Base-by-base conservation (phyloP, 2,888 invertebrate genomes). In the Phragmatobia fuliginosa region DNA sequence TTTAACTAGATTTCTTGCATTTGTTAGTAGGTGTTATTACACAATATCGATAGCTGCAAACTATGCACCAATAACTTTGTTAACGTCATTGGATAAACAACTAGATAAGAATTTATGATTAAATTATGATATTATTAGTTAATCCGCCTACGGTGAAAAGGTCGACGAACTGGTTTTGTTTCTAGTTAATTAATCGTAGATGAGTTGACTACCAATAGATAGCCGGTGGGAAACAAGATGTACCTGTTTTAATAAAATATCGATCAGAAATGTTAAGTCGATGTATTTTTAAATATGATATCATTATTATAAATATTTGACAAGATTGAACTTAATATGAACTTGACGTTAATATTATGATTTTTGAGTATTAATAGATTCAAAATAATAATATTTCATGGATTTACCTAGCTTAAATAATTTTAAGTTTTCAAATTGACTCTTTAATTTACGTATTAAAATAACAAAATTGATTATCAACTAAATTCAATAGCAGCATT, bases 101-200 rank as follows among this genome's bases (percentile, higher is more conserved):
- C 25, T 3, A 52, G 49, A 49, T 8, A 33, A 45, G 31, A 11
- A 33, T 52, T 31, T 36, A 31, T 41, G 32, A n/a, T 59, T n/a
- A 59, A 45, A 64, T 33, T 36, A 60, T 58, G 31, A 58, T 65
- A 73, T 74, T 33, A 18, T 74, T 68, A 21, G n/a, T n/a, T 63
- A 36, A 60, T 45, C 72, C 67, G 61, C 63, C 59, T 61, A 73
- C 65, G 71, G 28, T 45, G 58, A 63, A 25, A 60, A 66, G 79
- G 74, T 79, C 75, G 68, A 73, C 73, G 81, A 78, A 76, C 83
- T 79, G 63, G 72, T 75, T 77, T 68, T 65, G 62, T 70, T 64
- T 72, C 65, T 62, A 70, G 76, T 81, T 75, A 75, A 76, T 78
- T 75, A 68, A 77, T 74, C 67, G n/a, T 74, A 72, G 32, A 70